Percentiles rank a stretch among this genome's conserved stretches.
These are phyloP conservation scores for Hydrolagus colliei DNA, from an alignment of 2,797 vertebrate genomes.

Conservation along the genomic window DNA sequence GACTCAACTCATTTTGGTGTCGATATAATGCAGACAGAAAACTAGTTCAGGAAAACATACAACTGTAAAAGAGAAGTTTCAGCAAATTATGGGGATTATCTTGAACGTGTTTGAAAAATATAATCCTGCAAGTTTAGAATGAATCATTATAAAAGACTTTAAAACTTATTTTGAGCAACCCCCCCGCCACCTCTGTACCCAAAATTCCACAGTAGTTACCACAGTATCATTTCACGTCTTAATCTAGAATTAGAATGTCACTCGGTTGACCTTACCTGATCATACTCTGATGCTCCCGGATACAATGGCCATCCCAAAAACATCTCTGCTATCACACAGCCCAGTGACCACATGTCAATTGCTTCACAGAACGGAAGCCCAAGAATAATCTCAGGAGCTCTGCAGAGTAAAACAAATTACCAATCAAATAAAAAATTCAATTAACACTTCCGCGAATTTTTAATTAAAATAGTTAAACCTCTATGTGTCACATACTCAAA, in stretches of 20 bases:
- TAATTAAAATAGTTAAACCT: not conserved
- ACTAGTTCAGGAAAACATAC: too few species aligned
- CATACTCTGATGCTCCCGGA: constrained; percentile 93
- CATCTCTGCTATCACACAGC: constrained; percentile 93
- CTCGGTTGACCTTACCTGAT: constrained; percentile 69
- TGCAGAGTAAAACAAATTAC: constrained; percentile 45
- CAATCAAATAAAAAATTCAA: not conserved
- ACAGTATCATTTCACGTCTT: too few species aligned
- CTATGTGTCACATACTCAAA: not conserved
- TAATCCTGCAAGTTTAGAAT: too few species aligned
- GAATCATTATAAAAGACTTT: too few species aligned
- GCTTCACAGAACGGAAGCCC: constrained; percentile 94
- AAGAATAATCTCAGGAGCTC: constrained; percentile 96
- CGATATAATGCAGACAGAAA: too few species aligned
- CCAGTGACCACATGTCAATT: constrained; percentile 98
- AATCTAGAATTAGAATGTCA: not conserved
- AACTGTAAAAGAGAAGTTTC: too few species aligned
- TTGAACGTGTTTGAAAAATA: too few species aligned
- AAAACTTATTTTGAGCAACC: too few species aligned
- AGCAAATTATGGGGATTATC: too few species aligned
- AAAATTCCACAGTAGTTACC: too few species aligned
- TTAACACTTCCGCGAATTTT: not conserved
- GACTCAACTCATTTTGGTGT: too few species aligned
- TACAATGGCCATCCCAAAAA: constrained; percentile 96
- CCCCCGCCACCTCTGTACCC: too few species aligned